Evolutionary conservation across 2,797 vertebrate genomes (phyloP), one percentile per base, ranked within the genome.

Genomic region (Argyrosomus regius): DNA sequence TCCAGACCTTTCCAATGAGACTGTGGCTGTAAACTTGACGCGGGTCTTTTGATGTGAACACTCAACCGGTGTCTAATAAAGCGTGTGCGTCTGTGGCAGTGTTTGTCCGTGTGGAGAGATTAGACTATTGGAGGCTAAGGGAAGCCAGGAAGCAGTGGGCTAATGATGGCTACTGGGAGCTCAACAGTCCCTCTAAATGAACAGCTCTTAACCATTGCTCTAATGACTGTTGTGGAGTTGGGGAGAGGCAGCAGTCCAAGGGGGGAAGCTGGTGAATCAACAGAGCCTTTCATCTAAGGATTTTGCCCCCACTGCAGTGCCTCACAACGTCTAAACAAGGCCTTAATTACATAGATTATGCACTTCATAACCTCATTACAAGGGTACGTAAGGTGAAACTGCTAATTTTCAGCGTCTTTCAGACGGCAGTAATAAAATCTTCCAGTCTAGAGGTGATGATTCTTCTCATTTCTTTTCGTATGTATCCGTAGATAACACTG

Each of bases 111-210:
- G 76, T 89, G 77, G 81, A 84, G 59, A 78, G 78, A 78, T 86
- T 84, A 82, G 73, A 78, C 80, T 50, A 61, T 72, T 67, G 56
- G 81, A 84, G 82, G 83, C 56, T 68, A 58, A 57, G n/a, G 72
- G 82, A 81, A 74, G 87, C 74, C 90, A 92, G 93, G 91, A 93
- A 92, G 90, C 90, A 85, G 93, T 88, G 85, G 85, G 88, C 85
- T 93, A 92, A 94, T 91, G 90, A 93, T 88, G 88, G 75, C 89
- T 39, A 84, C 87, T 1, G 41, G 78, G 79, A 80, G 66, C 79
- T 81, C 75, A 69, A 68, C 59, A 82, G 81, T 69, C 56, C 64
- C 66, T 82, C 66, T 75, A 83, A 89, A 87, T 87, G 81, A 90
- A 80, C 78, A 78, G 76, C 69, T 87, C 78, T 83, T 72, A 82